Conservation (phyloP, 2,113 vertebrate species). For the Actenoides lindsayi region DNA sequence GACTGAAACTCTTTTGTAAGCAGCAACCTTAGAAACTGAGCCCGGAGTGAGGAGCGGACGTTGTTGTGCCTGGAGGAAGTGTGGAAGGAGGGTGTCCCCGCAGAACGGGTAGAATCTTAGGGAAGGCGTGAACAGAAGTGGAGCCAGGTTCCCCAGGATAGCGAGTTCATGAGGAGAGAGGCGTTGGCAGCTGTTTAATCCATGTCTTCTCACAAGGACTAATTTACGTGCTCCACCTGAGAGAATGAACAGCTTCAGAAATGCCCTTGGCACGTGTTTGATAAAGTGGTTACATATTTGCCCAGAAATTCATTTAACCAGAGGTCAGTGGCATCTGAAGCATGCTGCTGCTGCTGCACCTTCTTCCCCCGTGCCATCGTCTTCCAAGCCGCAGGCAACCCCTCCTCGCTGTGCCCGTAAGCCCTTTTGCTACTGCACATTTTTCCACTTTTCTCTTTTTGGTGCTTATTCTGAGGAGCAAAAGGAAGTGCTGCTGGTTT, state of each 20-base stretch:
- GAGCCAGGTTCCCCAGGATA: neutral
- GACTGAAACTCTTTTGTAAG: neutral
- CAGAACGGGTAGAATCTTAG: neutral
- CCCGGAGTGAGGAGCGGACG: neutral
- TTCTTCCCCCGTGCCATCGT: neutral
- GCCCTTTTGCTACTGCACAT: fast-evolving
- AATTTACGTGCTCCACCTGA: neutral
- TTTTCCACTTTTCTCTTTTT: neutral
- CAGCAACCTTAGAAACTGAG: neutral
- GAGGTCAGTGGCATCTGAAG: constrained; percentile 15
- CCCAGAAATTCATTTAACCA: constrained; percentile 6
- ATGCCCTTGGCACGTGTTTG: constrained; percentile 8
- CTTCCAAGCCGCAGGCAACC: neutral
- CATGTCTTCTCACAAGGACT: neutral
- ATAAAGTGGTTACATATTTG: neutral
- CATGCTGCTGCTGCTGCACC: neutral
- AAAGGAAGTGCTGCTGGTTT: neutral
- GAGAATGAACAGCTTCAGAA: neutral
- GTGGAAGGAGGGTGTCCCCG: neutral
- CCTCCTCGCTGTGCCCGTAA: neutral
- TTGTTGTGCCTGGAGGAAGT: neutral
- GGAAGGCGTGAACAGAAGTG: neutral
- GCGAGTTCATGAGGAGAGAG: neutral
- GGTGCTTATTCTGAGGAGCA: neutral
- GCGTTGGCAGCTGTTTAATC: neutral